Evolutionary conservation across 2,888 invertebrate genomes (phyloP), one percentile per base, ranked within the genome.

Genomic region (Melanostoma scalare): DNA sequence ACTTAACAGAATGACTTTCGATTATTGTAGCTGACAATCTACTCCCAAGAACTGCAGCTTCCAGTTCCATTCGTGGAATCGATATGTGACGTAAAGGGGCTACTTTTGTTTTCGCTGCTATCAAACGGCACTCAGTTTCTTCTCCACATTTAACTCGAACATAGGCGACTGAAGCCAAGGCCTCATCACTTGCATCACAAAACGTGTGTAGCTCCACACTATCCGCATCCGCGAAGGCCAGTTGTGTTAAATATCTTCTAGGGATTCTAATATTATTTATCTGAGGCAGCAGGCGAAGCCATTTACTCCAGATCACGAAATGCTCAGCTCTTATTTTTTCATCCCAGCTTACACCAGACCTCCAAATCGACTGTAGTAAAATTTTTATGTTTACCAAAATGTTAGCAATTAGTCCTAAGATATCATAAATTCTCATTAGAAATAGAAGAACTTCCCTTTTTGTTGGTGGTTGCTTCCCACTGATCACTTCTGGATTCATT

Each of bases 391-490:
- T 53, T 4, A 84, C 42, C n/a, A 75, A 44, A 33, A 74, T 58
- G 10, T 55, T 60, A 0, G 48, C 73, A 0, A 78, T 35, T 8
- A 82, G 33, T 1, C 81, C 74, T 42, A 68, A 61, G 8, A 77
- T 68, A 10, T 74, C 69, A 68, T 87, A 89, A 5, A 88, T 55
- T 2, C 86, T 88, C 88, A 86, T 88, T 9, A 86, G 81, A 0
- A 85, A 36, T 4, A 85, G 61, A 6, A 87, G 61, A n/a, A 82
- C 68, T 63, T 86, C 72, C 38, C 86, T 65, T 46, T 87, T 87
- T 30, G 86, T 88, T 2, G 87, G 86, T 52, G 44, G 75, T 31
- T 69, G 33, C 6, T 50, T 36, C 1, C 84, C 80, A 1, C 2
- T 67, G 20, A 72, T 10, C 2, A 85, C 53, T 4, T 77, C 71